Evolutionary conservation across 64 coral and sea anemone species (phyloP), one percentile per base, ranked within the genome.

Genomic region (Dendronephthya gigantea): DNA sequence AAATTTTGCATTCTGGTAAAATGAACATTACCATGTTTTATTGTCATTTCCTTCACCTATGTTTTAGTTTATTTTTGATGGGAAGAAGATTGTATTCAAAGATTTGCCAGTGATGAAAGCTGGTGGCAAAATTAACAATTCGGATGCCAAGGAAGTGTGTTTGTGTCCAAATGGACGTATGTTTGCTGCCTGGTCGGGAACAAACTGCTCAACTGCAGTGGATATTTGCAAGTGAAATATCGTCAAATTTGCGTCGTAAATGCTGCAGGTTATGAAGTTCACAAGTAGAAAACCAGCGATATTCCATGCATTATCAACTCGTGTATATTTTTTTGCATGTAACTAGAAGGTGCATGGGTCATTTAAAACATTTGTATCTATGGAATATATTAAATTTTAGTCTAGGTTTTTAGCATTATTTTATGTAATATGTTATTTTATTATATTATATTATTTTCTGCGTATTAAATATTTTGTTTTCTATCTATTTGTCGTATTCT

Each of bases 101-200:
- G 83, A 90, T 40, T 36, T 79, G 36, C 72, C 72, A 4, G 72
- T 79, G 0, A 19, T 79, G 30, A 10, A 79, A 4, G 36, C 72
- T 15, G 27, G 28, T 35, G 36, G 36, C 27, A 62, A 45, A 34
- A 5, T 23, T 23, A 25, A 79, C 9, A 83, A 88, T 28, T 13
- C 66, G 11, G 82, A 90, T 39, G 92, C 83, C 28, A 85, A 83
- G 3, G 92, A 94, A 68, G 49, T 94, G 22, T 94, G 92, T 34
- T 81, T 94, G 70, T 94, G 92, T 52, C 52, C 37, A 47, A 87
- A 88, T 83, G 92, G 92, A 62, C 65, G 56, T 69, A 6, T 94
- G 22, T 90, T 90, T 52, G 79, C 90, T 52, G 92, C 92, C 4
- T 56, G 84, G 30, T 88, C 74, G 74, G 16, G 75, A 4, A 83